A percentile compares a stretch with the other conserved stretches of the same genome.
Conservation (phyloP, 2,113 vertebrate genomes). For the Alectura lathami region DNA sequence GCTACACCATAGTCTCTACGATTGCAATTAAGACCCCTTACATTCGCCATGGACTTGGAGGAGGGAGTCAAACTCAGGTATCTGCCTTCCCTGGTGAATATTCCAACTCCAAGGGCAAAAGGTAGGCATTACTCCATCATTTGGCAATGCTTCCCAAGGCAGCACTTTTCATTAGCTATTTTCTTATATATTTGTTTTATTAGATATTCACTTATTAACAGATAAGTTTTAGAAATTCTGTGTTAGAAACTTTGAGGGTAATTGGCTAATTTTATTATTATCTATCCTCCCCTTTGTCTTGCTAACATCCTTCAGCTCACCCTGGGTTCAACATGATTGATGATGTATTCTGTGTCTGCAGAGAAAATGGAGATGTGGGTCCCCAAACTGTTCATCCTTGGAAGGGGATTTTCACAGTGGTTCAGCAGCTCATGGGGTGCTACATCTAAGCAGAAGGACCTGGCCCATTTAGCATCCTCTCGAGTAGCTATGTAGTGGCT, state of each 20-base stretch:
- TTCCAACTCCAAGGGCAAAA: neutral
- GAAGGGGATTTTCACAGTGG: neutral
- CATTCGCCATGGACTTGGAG: neutral
- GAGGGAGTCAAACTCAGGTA: neutral
- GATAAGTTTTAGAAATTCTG: neutral
- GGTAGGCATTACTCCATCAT: neutral
- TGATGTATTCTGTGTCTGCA: neutral
- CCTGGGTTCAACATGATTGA: neutral
- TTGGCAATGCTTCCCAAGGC: neutral
- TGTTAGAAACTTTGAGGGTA: neutral
- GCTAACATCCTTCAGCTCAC: neutral
- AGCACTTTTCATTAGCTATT: neutral
- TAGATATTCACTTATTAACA: neutral
- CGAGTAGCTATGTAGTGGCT: fast-evolving
- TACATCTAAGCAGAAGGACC: neutral
- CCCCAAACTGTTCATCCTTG: neutral
- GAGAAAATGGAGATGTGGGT: neutral
- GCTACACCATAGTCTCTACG: neutral
- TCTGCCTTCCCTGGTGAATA: neutral
- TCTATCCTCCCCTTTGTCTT: neutral
- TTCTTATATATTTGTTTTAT: neutral
- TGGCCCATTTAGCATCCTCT: neutral
- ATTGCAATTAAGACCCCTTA: neutral
- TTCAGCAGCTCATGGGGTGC: neutral
- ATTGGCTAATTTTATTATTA: neutral